A percentile compares a stretch with the other conserved stretches of the same genome.
Conservation (phyloP, 2,888 invertebrate species). For the Xestobium rufovillosum region DNA sequence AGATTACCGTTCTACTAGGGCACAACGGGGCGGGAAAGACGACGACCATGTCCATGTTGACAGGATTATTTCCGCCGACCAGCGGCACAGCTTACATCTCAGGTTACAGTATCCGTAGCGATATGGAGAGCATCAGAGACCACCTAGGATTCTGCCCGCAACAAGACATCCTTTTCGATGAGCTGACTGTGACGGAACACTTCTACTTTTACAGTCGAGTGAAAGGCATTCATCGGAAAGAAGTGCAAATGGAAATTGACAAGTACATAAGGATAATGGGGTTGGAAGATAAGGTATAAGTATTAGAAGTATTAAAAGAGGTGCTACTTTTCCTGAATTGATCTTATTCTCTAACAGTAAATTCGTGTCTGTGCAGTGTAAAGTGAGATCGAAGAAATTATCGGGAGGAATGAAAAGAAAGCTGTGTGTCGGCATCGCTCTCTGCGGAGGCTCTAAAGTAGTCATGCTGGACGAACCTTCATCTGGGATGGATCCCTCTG, state of each 20-base stretch:
- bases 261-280: constrained; percentile 58
- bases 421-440: constrained; percentile 65
- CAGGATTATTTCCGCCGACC: constrained; percentile 64
- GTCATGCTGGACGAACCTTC: constrained; percentile 71
- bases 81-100: constrained; percentile 64
- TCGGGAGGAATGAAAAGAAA: constrained; percentile 77
- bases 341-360: too few relatives aligned
- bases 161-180: constrained; percentile 77
- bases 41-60: constrained; percentile 88
- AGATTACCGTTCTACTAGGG: constrained; percentile 80
- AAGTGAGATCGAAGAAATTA: constrained; percentile 50
- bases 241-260: constrained; percentile 53
- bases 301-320: background rate
- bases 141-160: constrained; percentile 79
- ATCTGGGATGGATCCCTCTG: constrained; percentile 81
- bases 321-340: constrained; percentile 4
- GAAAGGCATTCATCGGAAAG: constrained; percentile 54
- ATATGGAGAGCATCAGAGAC: constrained; percentile 56
- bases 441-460: constrained; percentile 67
- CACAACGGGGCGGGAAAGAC: constrained; percentile 88
- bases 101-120: constrained; percentile 59
- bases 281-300: constrained; percentile 54
- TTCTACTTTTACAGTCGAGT: constrained; percentile 72
- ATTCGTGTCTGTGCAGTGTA: constrained; percentile 43
- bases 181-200: constrained; percentile 76